These are phyloP conservation scores for Netelia melanura DNA, from an alignment of 2,888 invertebrate genomes.

Conservation along the genomic window DNA sequence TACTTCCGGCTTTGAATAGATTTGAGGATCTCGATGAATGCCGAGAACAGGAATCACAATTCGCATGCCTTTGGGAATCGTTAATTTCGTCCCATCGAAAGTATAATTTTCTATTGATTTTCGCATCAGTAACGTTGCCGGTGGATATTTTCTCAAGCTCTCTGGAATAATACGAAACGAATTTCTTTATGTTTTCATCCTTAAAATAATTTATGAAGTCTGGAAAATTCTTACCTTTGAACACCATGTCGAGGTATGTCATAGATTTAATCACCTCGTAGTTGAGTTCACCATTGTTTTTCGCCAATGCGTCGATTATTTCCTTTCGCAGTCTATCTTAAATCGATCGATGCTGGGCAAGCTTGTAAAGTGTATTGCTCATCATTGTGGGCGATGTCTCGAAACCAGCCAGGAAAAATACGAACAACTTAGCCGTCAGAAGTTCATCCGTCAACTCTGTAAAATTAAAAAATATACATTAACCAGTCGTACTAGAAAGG, in stretches of 20 bases:
- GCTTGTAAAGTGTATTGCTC: slow-evolving; percentile 83
- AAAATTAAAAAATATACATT: background rate
- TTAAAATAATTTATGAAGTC: background rate
- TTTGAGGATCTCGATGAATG: slow-evolving; percentile 67
- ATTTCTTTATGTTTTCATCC: background rate
- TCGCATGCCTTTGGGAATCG: slow-evolving; percentile 59
- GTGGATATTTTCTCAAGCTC: slow-evolving; percentile 84
- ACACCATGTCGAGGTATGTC: slow-evolving; percentile 82
- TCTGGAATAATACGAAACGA: slow-evolving; percentile 78
- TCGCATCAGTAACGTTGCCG: slow-evolving; percentile 79
- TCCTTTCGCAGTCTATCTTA: slow-evolving; percentile 83
- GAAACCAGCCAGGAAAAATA: slow-evolving; percentile 79
- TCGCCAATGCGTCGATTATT: slow-evolving; percentile 76
- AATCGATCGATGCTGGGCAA: slow-evolving; percentile 83
- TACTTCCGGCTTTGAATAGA: slow-evolving; percentile 74
- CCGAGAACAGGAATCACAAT: slow-evolving; percentile 66
- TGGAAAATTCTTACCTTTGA: slow-evolving; percentile 71
- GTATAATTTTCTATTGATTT: slow-evolving; percentile 75
- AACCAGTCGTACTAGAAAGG: too few species aligned
- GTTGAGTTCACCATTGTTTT: slow-evolving; percentile 78
- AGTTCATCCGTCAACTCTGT: slow-evolving; percentile 73
- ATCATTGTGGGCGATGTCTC: slow-evolving; percentile 83
- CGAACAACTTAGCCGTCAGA: slow-evolving; percentile 76
- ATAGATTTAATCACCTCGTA: slow-evolving; percentile 82
- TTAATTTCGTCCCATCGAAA: slow-evolving; percentile 63